Evolutionary conservation across 2,113 vertebrate genomes (phyloP), one percentile per base, ranked within the genome.

Genomic region (Aramus guarauna): DNA sequence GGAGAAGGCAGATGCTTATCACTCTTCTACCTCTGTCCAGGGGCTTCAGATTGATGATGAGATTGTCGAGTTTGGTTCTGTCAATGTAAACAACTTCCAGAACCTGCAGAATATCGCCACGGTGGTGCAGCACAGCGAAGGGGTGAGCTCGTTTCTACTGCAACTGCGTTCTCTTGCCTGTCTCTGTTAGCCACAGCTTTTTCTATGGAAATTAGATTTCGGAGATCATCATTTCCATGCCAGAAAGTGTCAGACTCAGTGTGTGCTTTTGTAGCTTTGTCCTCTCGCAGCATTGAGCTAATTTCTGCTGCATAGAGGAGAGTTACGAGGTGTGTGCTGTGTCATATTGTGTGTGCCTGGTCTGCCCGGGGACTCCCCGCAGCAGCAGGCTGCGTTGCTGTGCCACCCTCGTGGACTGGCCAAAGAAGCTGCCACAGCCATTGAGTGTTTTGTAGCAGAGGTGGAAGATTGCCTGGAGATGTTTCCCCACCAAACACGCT

Each of bases 121-220:
- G 0, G 99, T 99, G 86, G 99, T 99, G 22, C 99, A 99, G 95
- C 99, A 99, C 90, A 99, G 99, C 1, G 99, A 99, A 97, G 99
- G 98, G 98, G 99, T 99, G 94, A 99, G 98, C 79, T 50, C 21
- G 13, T 41, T 90, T n/a, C 59, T 67, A 36, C 50, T 30, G 15
- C 6, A 4, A 5, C 67, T 41, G 41, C 30, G 0, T 47, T 90
- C 63, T 83, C 63, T 30, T 81, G 50, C 72, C 73, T 32, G 24
- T 27, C 37, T 55, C 52, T 56, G 15, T 66, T 19, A 63, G 22
- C 78, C 20, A 26, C 34, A 58, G 73, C 36, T 30, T 66, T 50
- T 78, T 26, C 56, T 52, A 0, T 36, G 68, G 50, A 62, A 22
- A 50, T 67, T 27, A 0, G 8, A 24, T 56, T 58, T 85, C 75